These are phyloP conservation scores for Lasioglossum vierecki DNA, from an alignment of 2,888 invertebrate genomes.

Conservation along the genomic window DNA sequence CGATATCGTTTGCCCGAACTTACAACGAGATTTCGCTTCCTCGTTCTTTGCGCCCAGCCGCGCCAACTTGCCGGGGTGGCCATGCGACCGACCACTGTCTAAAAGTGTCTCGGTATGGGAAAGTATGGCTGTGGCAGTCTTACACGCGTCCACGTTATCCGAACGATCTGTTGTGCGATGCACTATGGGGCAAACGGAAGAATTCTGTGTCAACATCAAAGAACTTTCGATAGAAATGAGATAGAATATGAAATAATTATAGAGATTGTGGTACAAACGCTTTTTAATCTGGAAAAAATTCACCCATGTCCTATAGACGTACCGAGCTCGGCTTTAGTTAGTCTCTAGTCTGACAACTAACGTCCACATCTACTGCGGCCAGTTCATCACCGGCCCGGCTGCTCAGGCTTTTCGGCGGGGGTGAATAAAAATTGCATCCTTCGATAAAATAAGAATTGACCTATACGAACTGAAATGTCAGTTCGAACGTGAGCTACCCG, in stretches of 20 bases:
- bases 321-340: neutral
- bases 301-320: neutral
- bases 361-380: neutral
- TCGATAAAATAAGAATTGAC: neutral
- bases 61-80: neutral
- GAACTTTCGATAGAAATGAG: too few species aligned
- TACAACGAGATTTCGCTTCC: constrained; percentile 37
- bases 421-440: neutral
- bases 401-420: neutral
- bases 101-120: neutral
- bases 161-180: neutral
- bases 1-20: constrained; percentile 49
- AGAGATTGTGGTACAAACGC: too few species aligned
- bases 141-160: neutral
- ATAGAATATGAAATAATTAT: too few species aligned
- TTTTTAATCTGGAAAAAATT: too few species aligned
- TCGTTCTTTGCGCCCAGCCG: constrained; percentile 13
- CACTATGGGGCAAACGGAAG: too few species aligned
- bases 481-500: neutral
- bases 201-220: too few species aligned
- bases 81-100: constrained; percentile 1
- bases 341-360: neutral
- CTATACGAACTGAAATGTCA: neutral
- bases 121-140: neutral
- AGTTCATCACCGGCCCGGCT: neutral